A percentile compares a stretch with the other conserved stretches of the same genome.
These are phyloP conservation scores for Uloborus plumipes DNA, from an alignment of 2,888 invertebrate genomes.

Conservation along the genomic window DNA sequence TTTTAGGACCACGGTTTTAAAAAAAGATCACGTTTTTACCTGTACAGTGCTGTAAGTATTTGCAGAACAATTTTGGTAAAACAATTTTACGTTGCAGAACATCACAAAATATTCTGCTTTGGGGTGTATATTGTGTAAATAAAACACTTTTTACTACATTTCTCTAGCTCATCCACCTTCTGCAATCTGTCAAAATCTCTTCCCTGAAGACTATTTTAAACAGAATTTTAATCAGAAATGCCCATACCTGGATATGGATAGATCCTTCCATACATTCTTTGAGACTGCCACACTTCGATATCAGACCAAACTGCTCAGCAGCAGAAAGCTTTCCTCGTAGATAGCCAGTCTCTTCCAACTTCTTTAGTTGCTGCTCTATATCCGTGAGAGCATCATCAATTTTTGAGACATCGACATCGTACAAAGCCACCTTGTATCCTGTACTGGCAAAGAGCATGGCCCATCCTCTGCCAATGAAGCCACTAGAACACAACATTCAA, in stretches of 20 bases:
- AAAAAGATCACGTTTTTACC: too few relatives aligned
- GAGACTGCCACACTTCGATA: conserved; percentile 75
- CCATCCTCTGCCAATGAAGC: conserved; percentile 96
- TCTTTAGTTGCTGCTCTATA: conserved; percentile 81
- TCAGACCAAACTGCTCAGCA: conserved; percentile 81
- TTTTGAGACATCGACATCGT: conserved; percentile 84
- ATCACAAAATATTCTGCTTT: too few relatives aligned
- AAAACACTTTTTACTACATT: too few relatives aligned
- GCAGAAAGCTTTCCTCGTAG: conserved; percentile 80
- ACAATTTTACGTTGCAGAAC: too few relatives aligned
- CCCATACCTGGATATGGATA: conserved; percentile 77
- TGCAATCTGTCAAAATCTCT: too few relatives aligned
- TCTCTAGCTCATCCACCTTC: too few relatives aligned
- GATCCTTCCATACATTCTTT: conserved; percentile 82
- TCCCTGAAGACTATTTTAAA: too few relatives aligned
- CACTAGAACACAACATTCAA: conserved; percentile 75
- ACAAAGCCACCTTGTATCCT: conserved; percentile 90
- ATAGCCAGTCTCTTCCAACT: conserved; percentile 79
- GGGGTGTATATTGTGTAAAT: too few relatives aligned
- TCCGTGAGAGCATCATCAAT: conserved; percentile 81
- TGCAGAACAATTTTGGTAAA: too few relatives aligned
- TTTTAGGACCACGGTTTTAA: too few relatives aligned
- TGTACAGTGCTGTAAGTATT: too few relatives aligned
- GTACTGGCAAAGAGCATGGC: conserved; percentile 95
- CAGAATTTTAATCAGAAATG: too few relatives aligned